Evolutionary conservation across 2,113 vertebrate species (phyloP).

Genomic region (Elaphurus davidianus): DNA sequence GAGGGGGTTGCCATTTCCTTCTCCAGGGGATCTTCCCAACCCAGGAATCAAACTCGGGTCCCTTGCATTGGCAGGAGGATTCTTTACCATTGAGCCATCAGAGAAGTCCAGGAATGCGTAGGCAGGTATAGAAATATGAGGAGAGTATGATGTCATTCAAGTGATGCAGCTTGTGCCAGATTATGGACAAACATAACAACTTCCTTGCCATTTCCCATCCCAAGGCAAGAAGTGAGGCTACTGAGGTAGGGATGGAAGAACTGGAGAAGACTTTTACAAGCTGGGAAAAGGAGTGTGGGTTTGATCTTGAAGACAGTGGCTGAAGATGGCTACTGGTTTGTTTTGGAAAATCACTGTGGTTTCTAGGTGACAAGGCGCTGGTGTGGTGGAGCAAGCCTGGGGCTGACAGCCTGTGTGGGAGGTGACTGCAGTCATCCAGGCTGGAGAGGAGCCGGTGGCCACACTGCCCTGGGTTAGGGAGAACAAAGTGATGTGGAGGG

Average conservation of each 20-base stretch:
- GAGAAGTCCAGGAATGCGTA: neutral
- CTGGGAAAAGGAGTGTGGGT: neutral
- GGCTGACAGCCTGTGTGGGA: neutral
- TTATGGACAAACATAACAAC: neutral
- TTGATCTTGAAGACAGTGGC: neutral
- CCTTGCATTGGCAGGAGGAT: neutral
- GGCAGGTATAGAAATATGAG: neutral
- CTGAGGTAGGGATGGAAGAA: neutral
- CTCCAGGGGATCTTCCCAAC: neutral
- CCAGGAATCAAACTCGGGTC: neutral
- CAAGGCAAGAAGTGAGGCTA: neutral
- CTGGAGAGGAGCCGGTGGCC: neutral
- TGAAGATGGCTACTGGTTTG: neutral
- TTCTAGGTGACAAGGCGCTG: neutral
- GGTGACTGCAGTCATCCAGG: neutral
- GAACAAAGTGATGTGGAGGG: neutral
- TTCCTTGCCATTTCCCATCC: neutral
- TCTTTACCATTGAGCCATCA: neutral
- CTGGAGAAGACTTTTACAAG: neutral
- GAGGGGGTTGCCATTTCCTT: neutral
- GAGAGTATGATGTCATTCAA: neutral
- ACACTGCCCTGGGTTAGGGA: neutral
- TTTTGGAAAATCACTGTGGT: neutral
- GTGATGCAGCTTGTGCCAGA: neutral
- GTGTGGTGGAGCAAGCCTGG: neutral